phyloP scores from a whole-genome alignment of 2,113 vertebrate species.

The Paraplagusia blochii region DNA sequence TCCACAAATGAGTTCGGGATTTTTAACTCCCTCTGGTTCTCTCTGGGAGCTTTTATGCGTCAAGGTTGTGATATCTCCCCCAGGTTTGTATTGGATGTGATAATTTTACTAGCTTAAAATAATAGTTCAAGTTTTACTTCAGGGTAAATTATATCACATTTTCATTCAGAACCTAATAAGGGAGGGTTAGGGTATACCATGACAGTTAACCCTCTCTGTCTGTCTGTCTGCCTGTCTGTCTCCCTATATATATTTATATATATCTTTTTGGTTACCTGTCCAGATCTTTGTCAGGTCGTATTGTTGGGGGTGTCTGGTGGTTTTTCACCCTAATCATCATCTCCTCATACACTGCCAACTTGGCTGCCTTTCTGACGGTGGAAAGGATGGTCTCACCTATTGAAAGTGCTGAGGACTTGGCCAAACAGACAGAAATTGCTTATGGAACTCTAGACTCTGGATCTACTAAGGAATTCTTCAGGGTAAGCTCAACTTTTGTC shows the following conservation, averaged over 20 bases:
- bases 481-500: constrained; percentile 82
- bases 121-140: too few species aligned
- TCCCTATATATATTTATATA: neutral
- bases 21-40: constrained; percentile 99
- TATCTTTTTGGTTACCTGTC: constrained; percentile 1
- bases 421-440: constrained; percentile 96
- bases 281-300: constrained; percentile 94
- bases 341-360: constrained; percentile 98
- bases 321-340: constrained; percentile 99
- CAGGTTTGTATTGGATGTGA: constrained; percentile 76
- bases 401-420: constrained; percentile 94
- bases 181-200: too few species aligned
- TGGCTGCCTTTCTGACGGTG: constrained; percentile 97
- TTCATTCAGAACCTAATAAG: too few species aligned
- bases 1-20: constrained; percentile 99
- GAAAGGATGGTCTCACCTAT: constrained; percentile 99
- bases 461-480: constrained; percentile 98
- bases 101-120: too few species aligned
- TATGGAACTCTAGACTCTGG: constrained; percentile 97
- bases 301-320: constrained; percentile 98
- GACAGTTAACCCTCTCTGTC: neutral
- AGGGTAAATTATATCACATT: too few species aligned
- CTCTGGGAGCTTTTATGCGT: constrained; percentile 91
- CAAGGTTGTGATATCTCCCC: constrained; percentile 95
- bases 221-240: neutral